These are phyloP conservation scores for Psix sp. DNA, from an alignment of 1,140 invertebrate genomes.

Conservation along the genomic window DNA sequence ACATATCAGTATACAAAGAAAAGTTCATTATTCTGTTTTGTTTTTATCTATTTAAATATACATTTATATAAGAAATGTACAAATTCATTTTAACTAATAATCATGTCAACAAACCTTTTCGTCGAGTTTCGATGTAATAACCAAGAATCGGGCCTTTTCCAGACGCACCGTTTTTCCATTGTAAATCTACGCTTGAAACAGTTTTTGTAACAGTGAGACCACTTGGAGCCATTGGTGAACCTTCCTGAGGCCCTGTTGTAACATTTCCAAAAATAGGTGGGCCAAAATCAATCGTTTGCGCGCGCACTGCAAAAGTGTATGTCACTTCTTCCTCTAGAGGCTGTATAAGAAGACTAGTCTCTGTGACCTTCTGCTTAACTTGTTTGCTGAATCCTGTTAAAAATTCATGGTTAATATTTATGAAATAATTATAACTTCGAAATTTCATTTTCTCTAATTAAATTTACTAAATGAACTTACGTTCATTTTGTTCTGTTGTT, in stretches of 20 bases:
- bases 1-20: too few relatives aligned
- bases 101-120: conserved; percentile 83
- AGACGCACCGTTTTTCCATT: conserved; percentile 92
- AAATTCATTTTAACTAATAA: too few relatives aligned
- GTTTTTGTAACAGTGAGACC: conserved; percentile 86
- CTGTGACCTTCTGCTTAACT: conserved; percentile 93
- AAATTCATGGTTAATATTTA: conserved; percentile 1
- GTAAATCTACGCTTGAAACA: conserved; percentile 88
- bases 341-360: conserved; percentile 87
- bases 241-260: conserved; percentile 95
- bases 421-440: neutral
- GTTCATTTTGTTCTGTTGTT: conserved; percentile 92
- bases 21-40: too few relatives aligned
- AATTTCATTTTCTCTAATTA: too few relatives aligned
- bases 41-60: too few relatives aligned
- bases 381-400: conserved; percentile 90
- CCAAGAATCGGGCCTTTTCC: conserved; percentile 91
- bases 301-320: conserved; percentile 93
- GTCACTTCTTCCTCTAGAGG: conserved; percentile 93
- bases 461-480: conserved; percentile 81
- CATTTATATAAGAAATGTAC: too few relatives aligned
- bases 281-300: conserved; percentile 91
- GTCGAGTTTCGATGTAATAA: conserved; percentile 93
- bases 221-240: conserved; percentile 88
- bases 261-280: conserved; percentile 87